Percentiles rank a stretch among this genome's conserved stretches.
Conservation (phyloP, 2,113 vertebrate species). For the Platysternon megacephalum region DNA sequence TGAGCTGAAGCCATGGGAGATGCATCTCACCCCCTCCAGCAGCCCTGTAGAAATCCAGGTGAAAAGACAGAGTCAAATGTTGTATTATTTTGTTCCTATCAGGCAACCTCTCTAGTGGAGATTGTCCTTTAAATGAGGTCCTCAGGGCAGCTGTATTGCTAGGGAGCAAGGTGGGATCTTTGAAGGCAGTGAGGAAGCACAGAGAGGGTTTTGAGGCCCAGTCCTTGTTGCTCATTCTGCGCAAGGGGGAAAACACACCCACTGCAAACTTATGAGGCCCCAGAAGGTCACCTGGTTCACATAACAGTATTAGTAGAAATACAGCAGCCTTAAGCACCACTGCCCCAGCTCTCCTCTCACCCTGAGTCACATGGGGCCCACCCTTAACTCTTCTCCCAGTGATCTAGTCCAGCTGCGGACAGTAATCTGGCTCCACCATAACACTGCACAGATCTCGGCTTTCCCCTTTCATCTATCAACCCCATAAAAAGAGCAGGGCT, state of each 20-base stretch:
- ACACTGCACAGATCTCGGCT: too few relatives aligned
- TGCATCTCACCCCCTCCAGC: background rate
- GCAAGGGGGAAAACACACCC: background rate
- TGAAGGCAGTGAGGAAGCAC: background rate
- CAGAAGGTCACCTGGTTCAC: background rate
- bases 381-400: too few relatives aligned
- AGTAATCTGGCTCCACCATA: too few relatives aligned
- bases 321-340: background rate
- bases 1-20: background rate
- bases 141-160: background rate
- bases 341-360: too few relatives aligned
- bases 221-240: background rate
- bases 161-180: background rate
- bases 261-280: background rate
- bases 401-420: too few relatives aligned
- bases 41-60: background rate
- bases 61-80: background rate
- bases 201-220: background rate
- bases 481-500: too few relatives aligned
- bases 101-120: background rate
- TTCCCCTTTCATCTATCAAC: too few relatives aligned
- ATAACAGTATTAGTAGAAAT: background rate
- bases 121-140: background rate
- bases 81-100: background rate
- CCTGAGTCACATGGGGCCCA: too few relatives aligned